These are phyloP conservation scores for Anolis carolinensis DNA, from an alignment of 2,113 vertebrate species.

Conservation along the genomic window DNA sequence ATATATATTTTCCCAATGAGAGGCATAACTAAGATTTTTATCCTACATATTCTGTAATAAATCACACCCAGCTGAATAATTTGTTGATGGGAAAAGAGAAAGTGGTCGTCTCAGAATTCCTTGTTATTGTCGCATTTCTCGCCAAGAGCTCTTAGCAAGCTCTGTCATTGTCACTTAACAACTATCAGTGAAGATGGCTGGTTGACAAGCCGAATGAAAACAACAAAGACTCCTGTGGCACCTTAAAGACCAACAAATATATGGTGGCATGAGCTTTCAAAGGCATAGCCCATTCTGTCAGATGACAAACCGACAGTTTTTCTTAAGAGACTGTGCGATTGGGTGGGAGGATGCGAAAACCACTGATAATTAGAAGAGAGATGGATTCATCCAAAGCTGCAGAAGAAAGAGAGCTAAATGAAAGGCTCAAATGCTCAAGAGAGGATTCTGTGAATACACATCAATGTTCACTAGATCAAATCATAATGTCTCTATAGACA, in stretches of 20 bases:
- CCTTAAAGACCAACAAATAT: background rate
- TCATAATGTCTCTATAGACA: background rate
- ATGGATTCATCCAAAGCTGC: slow-evolving; percentile 33
- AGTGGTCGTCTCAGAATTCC: background rate
- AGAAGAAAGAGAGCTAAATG: slow-evolving; percentile 18
- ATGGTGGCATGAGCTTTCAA: background rate
- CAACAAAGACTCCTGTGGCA: background rate
- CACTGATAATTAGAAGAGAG: slow-evolving; percentile 49
- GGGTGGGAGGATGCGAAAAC: slow-evolving; percentile 44
- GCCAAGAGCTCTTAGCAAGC: slow-evolving; percentile 31
- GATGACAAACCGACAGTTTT: slow-evolving; percentile 50
- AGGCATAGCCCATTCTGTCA: background rate
- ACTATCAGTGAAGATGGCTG: slow-evolving; percentile 46
- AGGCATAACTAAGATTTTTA: background rate
- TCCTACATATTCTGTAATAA: slow-evolving; percentile 2
- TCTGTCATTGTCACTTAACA: slow-evolving; percentile 28
- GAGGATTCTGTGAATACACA: slow-evolving; percentile 28
- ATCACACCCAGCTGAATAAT: background rate
- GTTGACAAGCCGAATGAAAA: slow-evolving; percentile 50
- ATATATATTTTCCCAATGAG: background rate
- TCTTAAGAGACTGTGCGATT: slow-evolving; percentile 14
- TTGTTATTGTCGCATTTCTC: slow-evolving; percentile 27
- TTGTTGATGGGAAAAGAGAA: background rate
- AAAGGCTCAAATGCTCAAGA: slow-evolving; percentile 7
- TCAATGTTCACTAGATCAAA: background rate